Evolutionary conservation across 2,113 vertebrate genomes (phyloP).

Genomic region (Malurus cyaneus): DNA sequence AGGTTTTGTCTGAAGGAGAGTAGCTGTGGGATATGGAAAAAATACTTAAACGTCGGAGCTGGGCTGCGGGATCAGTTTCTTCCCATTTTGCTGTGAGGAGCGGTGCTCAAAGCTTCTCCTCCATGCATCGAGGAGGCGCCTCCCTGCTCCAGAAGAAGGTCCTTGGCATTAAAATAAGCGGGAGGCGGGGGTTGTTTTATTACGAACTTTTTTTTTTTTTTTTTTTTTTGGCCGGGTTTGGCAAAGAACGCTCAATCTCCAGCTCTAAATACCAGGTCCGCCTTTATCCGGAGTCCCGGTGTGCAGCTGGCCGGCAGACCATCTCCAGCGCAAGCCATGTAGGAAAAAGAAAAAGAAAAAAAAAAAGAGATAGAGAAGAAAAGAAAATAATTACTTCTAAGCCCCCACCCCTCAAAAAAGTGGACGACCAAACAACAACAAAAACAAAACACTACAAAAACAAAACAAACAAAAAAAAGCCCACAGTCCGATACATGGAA

Average conservation of each 20-base stretch:
- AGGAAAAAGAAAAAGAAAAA: too few species aligned
- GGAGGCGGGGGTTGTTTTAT: neutral
- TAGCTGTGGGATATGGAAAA: conserved; percentile 4
- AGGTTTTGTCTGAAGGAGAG: conserved; percentile 30
- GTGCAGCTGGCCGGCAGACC: neutral
- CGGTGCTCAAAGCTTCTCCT: neutral
- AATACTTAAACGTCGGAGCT: neutral
- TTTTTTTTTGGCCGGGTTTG: rapidly evolving
- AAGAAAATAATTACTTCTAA: neutral
- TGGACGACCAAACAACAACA: neutral
- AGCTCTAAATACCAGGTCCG: too few species aligned
- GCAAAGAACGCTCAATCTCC: neutral
- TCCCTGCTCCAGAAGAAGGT: neutral
- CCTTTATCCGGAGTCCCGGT: neutral
- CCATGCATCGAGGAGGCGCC: neutral
- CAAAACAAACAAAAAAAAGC: rapidly evolving
- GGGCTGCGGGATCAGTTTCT: neutral
- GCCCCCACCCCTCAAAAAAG: rapidly evolving
- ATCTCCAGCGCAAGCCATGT: neutral
- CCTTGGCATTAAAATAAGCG: neutral
- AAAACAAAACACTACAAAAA: neutral
- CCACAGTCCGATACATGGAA: neutral
- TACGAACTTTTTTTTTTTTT: neutral
- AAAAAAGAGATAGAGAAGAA: rapidly evolving
- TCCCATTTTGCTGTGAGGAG: neutral